Evolutionary conservation across 2,888 invertebrate species (phyloP).

Genomic region (Drosophila nigricruria): DNA sequence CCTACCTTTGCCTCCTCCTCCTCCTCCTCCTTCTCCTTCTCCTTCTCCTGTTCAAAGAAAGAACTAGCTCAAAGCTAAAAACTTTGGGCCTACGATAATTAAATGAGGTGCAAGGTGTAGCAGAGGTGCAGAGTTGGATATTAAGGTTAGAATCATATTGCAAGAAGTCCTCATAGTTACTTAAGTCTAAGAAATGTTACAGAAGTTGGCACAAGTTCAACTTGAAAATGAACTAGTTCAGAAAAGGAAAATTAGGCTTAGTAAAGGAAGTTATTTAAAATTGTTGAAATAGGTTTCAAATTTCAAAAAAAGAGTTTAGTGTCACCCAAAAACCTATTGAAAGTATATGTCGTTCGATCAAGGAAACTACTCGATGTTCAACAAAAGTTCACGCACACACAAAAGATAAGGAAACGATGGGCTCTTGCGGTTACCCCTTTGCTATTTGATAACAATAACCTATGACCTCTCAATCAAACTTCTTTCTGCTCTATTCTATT

Average conservation of each 20-base stretch:
- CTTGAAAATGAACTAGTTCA: background rate
- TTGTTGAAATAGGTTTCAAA: background rate
- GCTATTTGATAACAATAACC: background rate
- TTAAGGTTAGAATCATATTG: conserved; percentile 5
- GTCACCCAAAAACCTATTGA: background rate
- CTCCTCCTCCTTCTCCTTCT: background rate
- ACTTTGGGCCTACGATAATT: conserved; percentile 13
- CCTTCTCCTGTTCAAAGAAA: background rate
- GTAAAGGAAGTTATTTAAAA: background rate
- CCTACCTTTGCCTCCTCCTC: background rate
- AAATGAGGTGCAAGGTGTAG: conserved; percentile 7
- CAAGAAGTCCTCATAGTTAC: background rate
- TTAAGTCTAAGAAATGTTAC: background rate
- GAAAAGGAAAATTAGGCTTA: background rate
- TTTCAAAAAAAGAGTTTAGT: background rate
- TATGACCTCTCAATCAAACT: background rate
- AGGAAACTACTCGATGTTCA: background rate
- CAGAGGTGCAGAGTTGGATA: background rate
- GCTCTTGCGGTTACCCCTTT: background rate
- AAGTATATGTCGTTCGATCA: background rate
- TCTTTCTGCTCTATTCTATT: background rate
- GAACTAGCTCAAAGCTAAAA: conserved; percentile 19
- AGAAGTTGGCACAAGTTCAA: background rate
- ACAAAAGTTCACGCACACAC: background rate
- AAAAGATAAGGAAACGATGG: background rate